phyloP scores from a whole-genome alignment of 2,797 vertebrate genomes.

The Geotrypetes seraphini region DNA sequence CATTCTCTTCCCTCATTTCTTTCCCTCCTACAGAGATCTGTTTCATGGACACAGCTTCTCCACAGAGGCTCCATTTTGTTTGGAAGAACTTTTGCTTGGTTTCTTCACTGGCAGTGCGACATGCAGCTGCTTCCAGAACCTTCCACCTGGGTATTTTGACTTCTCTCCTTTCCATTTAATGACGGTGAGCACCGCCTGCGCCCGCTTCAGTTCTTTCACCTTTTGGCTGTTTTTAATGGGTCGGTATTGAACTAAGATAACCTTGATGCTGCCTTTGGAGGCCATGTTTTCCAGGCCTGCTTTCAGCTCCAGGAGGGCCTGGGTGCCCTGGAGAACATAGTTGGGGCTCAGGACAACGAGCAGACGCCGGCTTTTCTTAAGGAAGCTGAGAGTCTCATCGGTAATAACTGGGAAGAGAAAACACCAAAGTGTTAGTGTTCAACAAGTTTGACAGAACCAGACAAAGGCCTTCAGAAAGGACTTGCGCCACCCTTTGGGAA shows the following conservation, averaged over 20 bases:
- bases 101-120: slow-evolving; percentile 76
- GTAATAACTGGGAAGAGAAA: slow-evolving; percentile 81
- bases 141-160: slow-evolving; percentile 70
- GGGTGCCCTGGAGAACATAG: slow-evolving; percentile 77
- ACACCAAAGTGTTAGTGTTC: slow-evolving; percentile 50
- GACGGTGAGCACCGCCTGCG: slow-evolving; percentile 69
- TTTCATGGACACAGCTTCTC: slow-evolving; percentile 28
- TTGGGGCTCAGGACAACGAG: slow-evolving; percentile 84
- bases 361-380: slow-evolving; percentile 82
- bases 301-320: slow-evolving; percentile 90
- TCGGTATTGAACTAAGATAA: slow-evolving; percentile 87
- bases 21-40: slow-evolving; percentile 19
- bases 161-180: slow-evolving; percentile 87
- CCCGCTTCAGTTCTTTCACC: slow-evolving; percentile 77
- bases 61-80: background rate
- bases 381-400: slow-evolving; percentile 88
- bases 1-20: background rate
- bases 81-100: slow-evolving; percentile 17
- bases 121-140: slow-evolving; percentile 86
- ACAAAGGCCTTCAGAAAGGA: too few relatives aligned
- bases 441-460: too few relatives aligned
- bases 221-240: slow-evolving; percentile 59
- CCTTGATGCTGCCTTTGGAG: slow-evolving; percentile 71
- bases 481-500: too few relatives aligned
- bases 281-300: slow-evolving; percentile 84